Evolutionary conservation across 2,113 vertebrate species (phyloP), one percentile per base, ranked within the genome.

Genomic region (Emydura subglobosa): DNA sequence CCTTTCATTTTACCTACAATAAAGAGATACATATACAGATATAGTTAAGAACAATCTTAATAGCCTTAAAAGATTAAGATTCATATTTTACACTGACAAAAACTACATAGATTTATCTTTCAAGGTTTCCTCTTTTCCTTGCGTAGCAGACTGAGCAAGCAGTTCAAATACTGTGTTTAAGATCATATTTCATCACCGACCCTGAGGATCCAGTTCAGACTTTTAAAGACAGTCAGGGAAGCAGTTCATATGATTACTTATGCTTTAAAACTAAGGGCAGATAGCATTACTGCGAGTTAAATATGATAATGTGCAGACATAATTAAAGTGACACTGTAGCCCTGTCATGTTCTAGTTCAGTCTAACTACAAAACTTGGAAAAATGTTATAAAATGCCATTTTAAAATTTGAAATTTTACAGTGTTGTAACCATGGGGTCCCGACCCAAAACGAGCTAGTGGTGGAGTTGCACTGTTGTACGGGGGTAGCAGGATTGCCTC

Each of bases 1-100:
- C 99, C 99, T 98, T 99, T 99, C 99, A 99, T 99, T 98, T 99
- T 99, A 97, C 99, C 99, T 99, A 94, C 39, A 94, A 39, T 14
- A 34, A 57, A 90, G 82, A 79, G 19, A 59, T 31, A 31, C n/a
- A 50, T 3, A 16, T 16, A 65, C 14, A 53, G 10, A 68, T 42
- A 82, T 42, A 50, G n/a, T 31, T 31, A 24, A 34, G 12, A 51
- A 76, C n/a, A 39, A 17, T 34, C 8, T 81, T 47, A 86, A 12
- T 39, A 74, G 42, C 44, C 25, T 78, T 78, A 4, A 78, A 47
- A 76, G 19, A 76, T 74, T 44, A 44, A 76, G 11, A 76, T 44
- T 44, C 65, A 72, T 72, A 72, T 1, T 81, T 76, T 1, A 51
- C 13, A 22, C 68, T 59, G 24, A 54, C 87, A 93, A 57, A 25